Conservation (phyloP, 2,888 invertebrate species). For the Orgyia antiqua region DNA sequence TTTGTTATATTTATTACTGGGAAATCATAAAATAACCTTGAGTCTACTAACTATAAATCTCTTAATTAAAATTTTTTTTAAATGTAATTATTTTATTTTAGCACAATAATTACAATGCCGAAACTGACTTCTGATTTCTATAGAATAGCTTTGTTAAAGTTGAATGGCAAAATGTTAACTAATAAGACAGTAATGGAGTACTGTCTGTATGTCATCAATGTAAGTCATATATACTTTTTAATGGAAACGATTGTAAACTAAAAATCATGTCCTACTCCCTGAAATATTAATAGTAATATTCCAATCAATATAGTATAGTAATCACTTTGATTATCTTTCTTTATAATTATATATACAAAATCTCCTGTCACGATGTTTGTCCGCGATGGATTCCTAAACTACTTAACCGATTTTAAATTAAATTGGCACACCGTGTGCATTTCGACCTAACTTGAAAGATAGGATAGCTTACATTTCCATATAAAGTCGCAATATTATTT, state of each 20-base stretch:
- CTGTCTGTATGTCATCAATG: not conserved
- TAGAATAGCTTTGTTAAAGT: not conserved
- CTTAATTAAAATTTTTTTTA: not conserved
- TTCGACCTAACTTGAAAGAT: too few species aligned
- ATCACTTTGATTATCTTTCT: not conserved
- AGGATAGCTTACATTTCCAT: too few species aligned
- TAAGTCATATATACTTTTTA: not conserved
- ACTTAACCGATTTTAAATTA: too few species aligned
- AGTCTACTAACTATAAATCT: too few species aligned
- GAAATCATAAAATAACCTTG: too few species aligned
- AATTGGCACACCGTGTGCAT: too few species aligned
- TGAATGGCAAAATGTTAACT: not conserved
- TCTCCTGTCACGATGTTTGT: too few species aligned
- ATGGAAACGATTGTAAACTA: not conserved
- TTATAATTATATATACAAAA: too few species aligned
- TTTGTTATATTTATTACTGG: too few species aligned
- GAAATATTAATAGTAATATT: not conserved
- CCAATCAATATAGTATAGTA: not conserved
- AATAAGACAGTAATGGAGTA: not conserved
- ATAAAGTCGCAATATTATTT: too few species aligned
- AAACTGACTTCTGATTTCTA: not conserved
- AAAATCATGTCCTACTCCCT: not conserved
- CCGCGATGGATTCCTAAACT: too few species aligned
- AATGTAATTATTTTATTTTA: not conserved
- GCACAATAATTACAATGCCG: not conserved